Evolutionary conservation across 2,113 vertebrate genomes (phyloP).

Genomic region (Gymnocephalus cernua): DNA sequence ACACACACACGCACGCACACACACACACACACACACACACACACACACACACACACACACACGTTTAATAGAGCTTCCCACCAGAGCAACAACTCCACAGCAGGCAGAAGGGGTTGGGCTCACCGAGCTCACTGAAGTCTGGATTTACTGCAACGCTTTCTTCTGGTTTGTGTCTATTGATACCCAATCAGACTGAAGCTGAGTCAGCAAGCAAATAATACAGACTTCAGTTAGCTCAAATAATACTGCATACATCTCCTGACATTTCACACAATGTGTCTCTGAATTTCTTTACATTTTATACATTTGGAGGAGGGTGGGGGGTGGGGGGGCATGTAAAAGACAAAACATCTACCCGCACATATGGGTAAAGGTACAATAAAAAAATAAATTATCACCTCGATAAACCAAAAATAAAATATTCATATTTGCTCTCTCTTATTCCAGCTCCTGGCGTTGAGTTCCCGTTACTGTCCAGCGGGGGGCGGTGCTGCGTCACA

Average conservation of each 20-base stretch:
- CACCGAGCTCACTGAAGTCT: constrained; percentile 33
- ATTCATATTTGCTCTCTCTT: constrained; percentile 52
- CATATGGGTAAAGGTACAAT: constrained; percentile 59
- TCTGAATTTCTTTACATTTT: constrained; percentile 61
- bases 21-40: background rate
- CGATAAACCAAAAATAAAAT: constrained; percentile 75
- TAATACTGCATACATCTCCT: constrained; percentile 56
- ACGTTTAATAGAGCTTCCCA: constrained; percentile 11
- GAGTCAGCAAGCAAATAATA: constrained; percentile 5
- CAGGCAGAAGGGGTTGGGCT: constrained; percentile 28
- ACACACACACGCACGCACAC: background rate
- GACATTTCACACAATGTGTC: constrained; percentile 30
- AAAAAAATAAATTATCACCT: constrained; percentile 82
- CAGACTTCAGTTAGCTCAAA: constrained; percentile 41
- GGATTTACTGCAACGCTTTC: too few relatives aligned
- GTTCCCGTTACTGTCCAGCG: constrained; percentile 51
- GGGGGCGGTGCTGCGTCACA: constrained; percentile 52
- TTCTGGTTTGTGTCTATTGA: too few relatives aligned
- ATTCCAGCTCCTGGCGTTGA: constrained; percentile 22
- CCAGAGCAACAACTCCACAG: constrained; percentile 34
- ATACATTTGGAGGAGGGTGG: constrained; percentile 35
- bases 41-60: constrained; percentile 22
- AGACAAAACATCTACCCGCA: constrained; percentile 60
- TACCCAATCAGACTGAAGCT: background rate
- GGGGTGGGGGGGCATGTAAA: constrained; percentile 31